Conservation (phyloP, 2,113 vertebrate species). For the Eurypyga helias region DNA sequence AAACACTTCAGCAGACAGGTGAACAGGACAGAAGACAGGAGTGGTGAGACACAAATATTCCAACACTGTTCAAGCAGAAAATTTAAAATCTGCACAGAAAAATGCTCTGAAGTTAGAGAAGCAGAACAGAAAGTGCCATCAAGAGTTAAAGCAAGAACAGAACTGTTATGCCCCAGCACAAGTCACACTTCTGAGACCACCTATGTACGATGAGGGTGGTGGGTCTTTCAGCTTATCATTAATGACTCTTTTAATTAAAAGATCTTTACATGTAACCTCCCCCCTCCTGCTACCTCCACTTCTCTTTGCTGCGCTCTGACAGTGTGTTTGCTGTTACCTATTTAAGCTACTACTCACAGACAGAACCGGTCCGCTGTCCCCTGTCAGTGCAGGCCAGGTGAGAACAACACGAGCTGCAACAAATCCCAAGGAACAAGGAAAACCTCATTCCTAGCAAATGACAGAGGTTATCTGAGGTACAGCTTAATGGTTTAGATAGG, state of each 20-base stretch:
- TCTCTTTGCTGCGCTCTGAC: background rate
- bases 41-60: background rate
- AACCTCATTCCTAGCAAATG: background rate
- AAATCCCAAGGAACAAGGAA: background rate
- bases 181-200: background rate
- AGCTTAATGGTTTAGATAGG: background rate
- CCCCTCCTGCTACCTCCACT: background rate
- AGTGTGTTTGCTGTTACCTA: background rate
- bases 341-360: background rate
- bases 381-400: accelerated
- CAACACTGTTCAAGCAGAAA: background rate
- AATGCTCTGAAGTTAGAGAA: background rate
- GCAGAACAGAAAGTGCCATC: background rate
- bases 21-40: background rate
- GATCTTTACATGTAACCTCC: background rate
- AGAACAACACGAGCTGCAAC: background rate
- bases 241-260: background rate
- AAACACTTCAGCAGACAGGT: background rate
- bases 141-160: background rate
- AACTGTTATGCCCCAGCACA: background rate
- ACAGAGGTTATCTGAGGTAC: background rate
- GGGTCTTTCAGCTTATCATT: background rate
- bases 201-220: accelerated
- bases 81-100: background rate
- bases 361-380: accelerated